Conservation (phyloP, 2,113 vertebrate genomes). For the Rostratula benghalensis region DNA sequence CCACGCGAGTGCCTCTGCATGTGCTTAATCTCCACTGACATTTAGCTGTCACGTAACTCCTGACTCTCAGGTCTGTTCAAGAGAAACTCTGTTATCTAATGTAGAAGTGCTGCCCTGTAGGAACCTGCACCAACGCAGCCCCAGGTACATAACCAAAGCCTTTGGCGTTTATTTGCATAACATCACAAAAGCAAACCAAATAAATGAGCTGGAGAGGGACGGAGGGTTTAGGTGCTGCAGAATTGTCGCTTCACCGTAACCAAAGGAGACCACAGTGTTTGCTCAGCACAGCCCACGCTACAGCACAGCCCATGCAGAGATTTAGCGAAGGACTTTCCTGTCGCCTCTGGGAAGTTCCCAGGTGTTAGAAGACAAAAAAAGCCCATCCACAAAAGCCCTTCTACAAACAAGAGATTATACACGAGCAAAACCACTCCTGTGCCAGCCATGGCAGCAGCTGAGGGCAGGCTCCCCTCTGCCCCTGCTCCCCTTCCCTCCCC, state of each 20-base stretch:
- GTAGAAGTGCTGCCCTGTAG: not conserved
- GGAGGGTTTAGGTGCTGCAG: not conserved
- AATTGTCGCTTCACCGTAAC: accelerated
- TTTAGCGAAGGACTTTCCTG: not conserved
- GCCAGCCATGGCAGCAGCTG: not conserved
- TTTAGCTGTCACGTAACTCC: not conserved
- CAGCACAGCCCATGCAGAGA: accelerated
- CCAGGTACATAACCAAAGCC: not conserved
- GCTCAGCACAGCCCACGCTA: not conserved
- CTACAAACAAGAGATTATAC: not conserved
- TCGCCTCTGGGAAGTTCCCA: not conserved
- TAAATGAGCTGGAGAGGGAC: not conserved
- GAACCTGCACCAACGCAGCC: not conserved
- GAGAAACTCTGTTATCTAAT: not conserved
- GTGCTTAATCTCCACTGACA: not conserved
- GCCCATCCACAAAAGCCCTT: not conserved
- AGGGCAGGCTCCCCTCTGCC: not conserved
- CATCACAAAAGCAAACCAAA: not conserved
- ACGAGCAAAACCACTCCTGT: not conserved
- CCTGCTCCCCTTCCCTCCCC: not conserved
- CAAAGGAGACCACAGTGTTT: accelerated
- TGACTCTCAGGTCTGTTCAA: not conserved
- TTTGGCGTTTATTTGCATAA: not conserved
- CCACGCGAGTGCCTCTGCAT: not conserved
- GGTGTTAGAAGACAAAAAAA: not conserved